Conservation (phyloP, 1,140 invertebrate species). For the Gonatopus flavifemur region DNA sequence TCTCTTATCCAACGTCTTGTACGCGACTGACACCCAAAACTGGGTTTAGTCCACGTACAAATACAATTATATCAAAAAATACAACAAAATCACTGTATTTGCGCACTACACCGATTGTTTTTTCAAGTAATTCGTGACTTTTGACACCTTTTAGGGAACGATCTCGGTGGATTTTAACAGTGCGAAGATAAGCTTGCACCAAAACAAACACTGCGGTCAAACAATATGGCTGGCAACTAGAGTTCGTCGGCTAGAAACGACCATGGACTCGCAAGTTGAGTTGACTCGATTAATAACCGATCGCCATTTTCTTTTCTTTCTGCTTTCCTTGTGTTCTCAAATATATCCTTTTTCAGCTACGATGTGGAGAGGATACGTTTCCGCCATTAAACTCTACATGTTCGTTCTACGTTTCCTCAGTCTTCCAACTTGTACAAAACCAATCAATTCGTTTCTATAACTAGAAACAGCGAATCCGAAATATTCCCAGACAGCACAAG, state of each 20-base stretch:
- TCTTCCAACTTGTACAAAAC: too few relatives aligned
- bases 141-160: conserved; percentile 6
- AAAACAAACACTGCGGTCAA: conserved; percentile 47
- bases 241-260: conserved; percentile 20
- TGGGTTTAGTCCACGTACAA: conserved; percentile 8
- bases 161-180: conserved; percentile 22
- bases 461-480: too few relatives aligned
- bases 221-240: conserved; percentile 43
- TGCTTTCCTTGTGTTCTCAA: conserved; percentile 20
- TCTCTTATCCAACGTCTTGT: conserved; percentile 45
- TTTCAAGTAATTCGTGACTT: conserved; percentile 3
- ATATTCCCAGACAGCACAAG: too few relatives aligned
- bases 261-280: conserved; percentile 20
- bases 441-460: too few relatives aligned
- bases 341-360: too few relatives aligned
- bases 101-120: conserved; percentile 13
- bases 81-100: conserved; percentile 11
- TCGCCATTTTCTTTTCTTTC: conserved; percentile 23
- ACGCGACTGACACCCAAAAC: conserved; percentile 25
- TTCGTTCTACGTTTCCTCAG: too few relatives aligned
- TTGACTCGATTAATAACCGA: conserved; percentile 13
- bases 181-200: conserved; percentile 24
- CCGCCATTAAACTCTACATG: too few relatives aligned
- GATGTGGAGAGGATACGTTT: too few relatives aligned
- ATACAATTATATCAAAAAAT: conserved; percentile 14